These are phyloP conservation scores for Pseudois nayaur DNA, from an alignment of 2,113 vertebrate genomes.

Conservation along the genomic window DNA sequence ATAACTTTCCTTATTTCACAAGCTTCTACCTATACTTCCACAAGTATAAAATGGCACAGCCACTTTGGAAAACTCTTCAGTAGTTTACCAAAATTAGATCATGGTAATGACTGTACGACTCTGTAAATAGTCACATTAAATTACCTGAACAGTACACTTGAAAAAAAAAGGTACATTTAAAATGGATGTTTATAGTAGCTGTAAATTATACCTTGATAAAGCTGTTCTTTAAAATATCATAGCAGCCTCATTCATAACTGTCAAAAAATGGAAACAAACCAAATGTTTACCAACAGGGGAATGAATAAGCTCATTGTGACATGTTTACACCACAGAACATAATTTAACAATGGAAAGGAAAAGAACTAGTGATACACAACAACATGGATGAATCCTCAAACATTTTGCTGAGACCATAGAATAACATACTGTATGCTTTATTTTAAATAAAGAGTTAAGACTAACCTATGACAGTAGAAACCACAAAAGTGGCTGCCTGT, in stretches of 20 bases:
- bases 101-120: neutral
- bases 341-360: neutral
- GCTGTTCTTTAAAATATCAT: neutral
- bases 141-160: neutral
- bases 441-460: neutral
- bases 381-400: neutral
- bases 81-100: neutral
- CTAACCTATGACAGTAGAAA: neutral
- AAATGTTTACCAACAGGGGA: neutral
- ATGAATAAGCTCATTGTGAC: neutral
- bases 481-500: neutral
- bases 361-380: neutral
- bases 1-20: neutral
- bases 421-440: neutral
- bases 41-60: neutral
- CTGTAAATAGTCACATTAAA: neutral
- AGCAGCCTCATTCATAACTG: neutral
- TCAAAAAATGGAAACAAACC: neutral
- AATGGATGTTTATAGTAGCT: neutral
- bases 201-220: neutral
- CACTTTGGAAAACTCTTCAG: neutral
- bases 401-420: neutral
- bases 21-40: neutral
- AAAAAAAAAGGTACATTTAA: neutral
- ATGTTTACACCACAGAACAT: neutral